phyloP scores from a whole-genome alignment of 1,140 invertebrate genomes.

The Anoplolepis gracilipes region DNA sequence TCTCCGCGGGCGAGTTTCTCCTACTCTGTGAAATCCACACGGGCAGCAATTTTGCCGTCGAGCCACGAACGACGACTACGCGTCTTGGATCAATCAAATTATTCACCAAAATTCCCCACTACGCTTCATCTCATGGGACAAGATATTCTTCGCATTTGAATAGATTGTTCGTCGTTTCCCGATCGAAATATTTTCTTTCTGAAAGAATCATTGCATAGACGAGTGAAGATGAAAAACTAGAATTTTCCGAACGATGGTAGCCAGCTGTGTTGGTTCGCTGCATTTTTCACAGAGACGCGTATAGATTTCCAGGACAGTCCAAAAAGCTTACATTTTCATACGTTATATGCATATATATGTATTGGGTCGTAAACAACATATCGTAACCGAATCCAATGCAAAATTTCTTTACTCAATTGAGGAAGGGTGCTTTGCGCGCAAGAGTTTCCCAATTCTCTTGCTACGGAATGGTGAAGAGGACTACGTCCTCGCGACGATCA shows the following conservation, averaged over 20 bases:
- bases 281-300: conserved; percentile 29
- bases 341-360: background rate
- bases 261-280: conserved; percentile 11
- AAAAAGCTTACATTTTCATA: background rate
- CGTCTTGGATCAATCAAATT: conserved; percentile 60
- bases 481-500: conserved; percentile 47
- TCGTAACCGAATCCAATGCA: conserved; percentile 1
- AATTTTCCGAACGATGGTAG: conserved; percentile 25
- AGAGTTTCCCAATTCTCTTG: background rate
- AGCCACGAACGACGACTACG: conserved; percentile 51
- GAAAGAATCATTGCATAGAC: conserved; percentile 44
- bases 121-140: conserved; percentile 21
- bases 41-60: conserved; percentile 52
- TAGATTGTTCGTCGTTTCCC: conserved; percentile 9
- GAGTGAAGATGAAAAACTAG: conserved; percentile 39
- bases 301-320: conserved; percentile 5
- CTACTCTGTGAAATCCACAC: conserved; percentile 46
- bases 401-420: conserved; percentile 30
- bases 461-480: background rate
- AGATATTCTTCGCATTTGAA: conserved; percentile 36
- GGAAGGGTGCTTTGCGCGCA: background rate
- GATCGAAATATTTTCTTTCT: conserved; percentile 40
- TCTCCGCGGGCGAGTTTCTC: conserved; percentile 62
- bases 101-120: conserved; percentile 62
- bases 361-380: conserved; percentile 41